phyloP scores from a whole-genome alignment of 2,888 invertebrate species.

The Aproaerema taeniolella region DNA sequence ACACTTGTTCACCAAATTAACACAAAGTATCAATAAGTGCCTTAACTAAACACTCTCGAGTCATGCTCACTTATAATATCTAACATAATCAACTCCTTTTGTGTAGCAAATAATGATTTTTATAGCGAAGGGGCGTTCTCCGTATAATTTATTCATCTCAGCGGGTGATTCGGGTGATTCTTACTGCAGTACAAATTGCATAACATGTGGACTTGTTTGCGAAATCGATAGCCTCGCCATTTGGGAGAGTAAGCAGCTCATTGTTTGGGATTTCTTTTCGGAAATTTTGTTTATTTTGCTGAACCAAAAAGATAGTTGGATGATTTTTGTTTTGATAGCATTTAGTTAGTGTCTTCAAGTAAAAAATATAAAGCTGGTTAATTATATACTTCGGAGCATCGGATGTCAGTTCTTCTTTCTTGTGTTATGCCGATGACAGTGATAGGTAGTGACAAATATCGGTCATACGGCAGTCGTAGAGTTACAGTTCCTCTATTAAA shows the following conservation, averaged over 20 bases:
- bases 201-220: slow-evolving; percentile 50
- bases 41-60: slow-evolving; percentile 25
- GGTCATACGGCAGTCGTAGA: too few species aligned
- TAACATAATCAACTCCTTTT: slow-evolving; percentile 63
- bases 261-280: too few species aligned
- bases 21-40: slow-evolving; percentile 38
- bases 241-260: slow-evolving; percentile 7
- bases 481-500: too few species aligned
- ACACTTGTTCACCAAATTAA: slow-evolving; percentile 50
- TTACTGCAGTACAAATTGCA: slow-evolving; percentile 65
- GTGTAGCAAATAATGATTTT: slow-evolving; percentile 58
- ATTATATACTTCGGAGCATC: too few species aligned
- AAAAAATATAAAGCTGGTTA: too few species aligned
- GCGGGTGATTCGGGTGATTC: slow-evolving; percentile 67
- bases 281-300: too few species aligned
- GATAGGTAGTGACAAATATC: too few species aligned
- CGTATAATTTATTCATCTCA: slow-evolving; percentile 61
- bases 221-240: slow-evolving; percentile 42
- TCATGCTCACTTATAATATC: slow-evolving; percentile 41
- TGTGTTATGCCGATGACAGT: too few species aligned
- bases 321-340: too few species aligned
- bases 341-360: too few species aligned
- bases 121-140: slow-evolving; percentile 53
- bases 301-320: too few species aligned
- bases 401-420: too few species aligned